Conservation (phyloP, 2,113 vertebrate genomes). For the Neogale vison region DNA sequence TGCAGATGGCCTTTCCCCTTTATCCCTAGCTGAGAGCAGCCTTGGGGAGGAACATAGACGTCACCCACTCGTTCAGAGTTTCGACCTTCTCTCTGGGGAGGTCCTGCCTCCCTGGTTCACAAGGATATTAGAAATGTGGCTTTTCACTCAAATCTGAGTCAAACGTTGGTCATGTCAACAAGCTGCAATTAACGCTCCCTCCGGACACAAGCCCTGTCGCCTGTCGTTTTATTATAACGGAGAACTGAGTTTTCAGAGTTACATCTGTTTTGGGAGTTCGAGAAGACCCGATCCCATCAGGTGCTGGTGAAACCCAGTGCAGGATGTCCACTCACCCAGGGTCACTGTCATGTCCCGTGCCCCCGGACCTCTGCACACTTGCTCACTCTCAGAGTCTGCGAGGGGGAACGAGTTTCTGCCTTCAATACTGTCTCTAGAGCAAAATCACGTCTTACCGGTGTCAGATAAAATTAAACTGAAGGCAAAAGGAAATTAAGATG, state of each 20-base stretch:
- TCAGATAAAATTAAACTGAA: background rate
- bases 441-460: background rate
- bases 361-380: background rate
- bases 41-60: slow-evolving; percentile 50
- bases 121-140: background rate
- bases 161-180: background rate
- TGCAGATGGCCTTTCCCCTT: slow-evolving; percentile 33
- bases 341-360: background rate
- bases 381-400: background rate
- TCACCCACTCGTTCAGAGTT: background rate
- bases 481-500: background rate
- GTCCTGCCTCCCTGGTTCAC: background rate
- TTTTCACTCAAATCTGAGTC: background rate
- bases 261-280: background rate
- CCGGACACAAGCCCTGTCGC: background rate
- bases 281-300: background rate
- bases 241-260: background rate
- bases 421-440: background rate
- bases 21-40: slow-evolving; percentile 37
- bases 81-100: background rate
- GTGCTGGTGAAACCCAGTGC: background rate
- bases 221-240: background rate
- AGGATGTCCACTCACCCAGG: background rate
- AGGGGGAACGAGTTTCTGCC: background rate
- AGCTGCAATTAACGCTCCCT: background rate